phyloP scores from a whole-genome alignment of 2,888 invertebrate species.

The Peribatodes rhomboidaria region DNA sequence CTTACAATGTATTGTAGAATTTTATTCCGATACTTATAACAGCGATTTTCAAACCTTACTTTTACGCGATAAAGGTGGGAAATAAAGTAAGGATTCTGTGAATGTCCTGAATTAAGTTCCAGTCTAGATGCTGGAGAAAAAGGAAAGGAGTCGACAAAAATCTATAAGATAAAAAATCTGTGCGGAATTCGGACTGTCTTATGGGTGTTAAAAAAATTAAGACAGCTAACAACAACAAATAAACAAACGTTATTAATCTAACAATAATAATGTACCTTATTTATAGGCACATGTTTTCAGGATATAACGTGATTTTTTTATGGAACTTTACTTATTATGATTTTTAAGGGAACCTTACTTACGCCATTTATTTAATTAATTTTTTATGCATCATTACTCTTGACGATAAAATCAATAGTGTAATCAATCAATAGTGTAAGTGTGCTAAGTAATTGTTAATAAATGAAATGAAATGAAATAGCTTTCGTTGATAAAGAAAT shows the following conservation, averaged over 20 bases:
- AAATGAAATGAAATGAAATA: too few relatives aligned
- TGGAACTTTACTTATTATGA: too few relatives aligned
- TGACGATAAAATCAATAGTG: conserved; percentile 3
- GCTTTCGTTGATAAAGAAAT: conserved; percentile 3
- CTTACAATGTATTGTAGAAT: conserved; percentile 28
- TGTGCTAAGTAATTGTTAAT: too few relatives aligned
- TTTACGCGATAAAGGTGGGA: conserved; percentile 2
- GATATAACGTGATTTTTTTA: too few relatives aligned
- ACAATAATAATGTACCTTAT: too few relatives aligned
- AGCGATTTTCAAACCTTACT: conserved; percentile 17
- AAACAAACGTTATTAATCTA: too few relatives aligned
- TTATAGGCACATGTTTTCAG: too few relatives aligned
- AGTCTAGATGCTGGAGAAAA: conserved; percentile 60
- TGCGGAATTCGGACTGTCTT: neutral
- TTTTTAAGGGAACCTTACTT: too few relatives aligned
- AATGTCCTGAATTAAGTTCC: conserved; percentile 44
- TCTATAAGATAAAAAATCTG: conserved; percentile 21
- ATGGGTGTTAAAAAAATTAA: neutral
- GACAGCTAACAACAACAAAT: neutral
- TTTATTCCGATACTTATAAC: conserved; percentile 1
- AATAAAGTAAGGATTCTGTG: neutral
- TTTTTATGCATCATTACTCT: neutral
- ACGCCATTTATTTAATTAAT: neutral
- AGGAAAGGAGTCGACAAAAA: conserved; percentile 52
- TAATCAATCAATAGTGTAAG: too few relatives aligned